Percentiles rank a stretch among this genome's conserved stretches.
phyloP scores from a whole-genome alignment of 2,113 vertebrate genomes.

The Xenus cinereus region DNA sequence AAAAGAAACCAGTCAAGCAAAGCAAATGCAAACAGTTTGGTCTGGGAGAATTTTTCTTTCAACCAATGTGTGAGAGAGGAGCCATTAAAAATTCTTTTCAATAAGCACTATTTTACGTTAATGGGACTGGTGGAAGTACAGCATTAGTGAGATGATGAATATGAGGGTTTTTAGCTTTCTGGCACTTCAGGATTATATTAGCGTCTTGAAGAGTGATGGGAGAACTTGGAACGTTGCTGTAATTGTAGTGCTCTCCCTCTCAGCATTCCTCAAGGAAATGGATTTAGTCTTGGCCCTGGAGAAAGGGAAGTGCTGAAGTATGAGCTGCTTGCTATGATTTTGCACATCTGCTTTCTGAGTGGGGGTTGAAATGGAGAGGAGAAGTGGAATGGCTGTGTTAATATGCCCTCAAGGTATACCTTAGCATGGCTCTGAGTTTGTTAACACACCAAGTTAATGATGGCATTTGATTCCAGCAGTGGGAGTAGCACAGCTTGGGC shows the following conservation, averaged over 20 bases:
- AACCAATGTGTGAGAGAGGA: background rate
- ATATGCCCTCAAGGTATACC: background rate
- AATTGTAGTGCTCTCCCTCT: background rate
- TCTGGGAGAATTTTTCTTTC: background rate
- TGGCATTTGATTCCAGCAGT: conserved; percentile 16
- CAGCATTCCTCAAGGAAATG: background rate
- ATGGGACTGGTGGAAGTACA: conserved; percentile 18
- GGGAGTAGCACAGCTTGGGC: background rate
- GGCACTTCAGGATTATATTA: background rate
- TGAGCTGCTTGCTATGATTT: background rate
- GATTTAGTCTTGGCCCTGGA: background rate
- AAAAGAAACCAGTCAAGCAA: background rate
- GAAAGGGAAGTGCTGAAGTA: background rate
- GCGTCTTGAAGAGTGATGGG: background rate
- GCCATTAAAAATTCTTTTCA: conserved; percentile 19
- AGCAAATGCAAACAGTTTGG: conserved; percentile 7
- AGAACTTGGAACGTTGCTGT: background rate
- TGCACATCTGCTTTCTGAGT: background rate
- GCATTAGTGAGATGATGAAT: conserved; percentile 11
- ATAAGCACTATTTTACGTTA: conserved; percentile 35
- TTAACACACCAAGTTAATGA: background rate
- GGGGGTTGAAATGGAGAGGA: background rate
- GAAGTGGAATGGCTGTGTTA: background rate
- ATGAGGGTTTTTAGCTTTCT: background rate
- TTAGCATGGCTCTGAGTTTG: background rate